Base-by-base conservation (phyloP, 2,797 vertebrate genomes). In the Lagodon rhomboides region DNA sequence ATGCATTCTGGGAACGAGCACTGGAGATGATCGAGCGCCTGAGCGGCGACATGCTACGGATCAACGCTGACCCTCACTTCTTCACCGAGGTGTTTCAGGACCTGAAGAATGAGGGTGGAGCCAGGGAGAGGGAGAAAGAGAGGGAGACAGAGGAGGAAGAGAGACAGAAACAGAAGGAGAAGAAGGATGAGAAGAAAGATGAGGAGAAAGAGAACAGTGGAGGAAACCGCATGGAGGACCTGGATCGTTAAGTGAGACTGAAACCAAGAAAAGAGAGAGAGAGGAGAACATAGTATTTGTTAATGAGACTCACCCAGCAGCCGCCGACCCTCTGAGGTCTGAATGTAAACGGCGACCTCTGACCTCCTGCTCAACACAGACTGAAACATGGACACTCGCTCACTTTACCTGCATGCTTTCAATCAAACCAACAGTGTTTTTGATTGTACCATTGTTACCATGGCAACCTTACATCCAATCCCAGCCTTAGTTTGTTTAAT, bases 31-130 rank as follows among this genome's bases (percentile, higher is more conserved):
- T 98, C 87, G 94, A 96, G 80, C 95, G 91, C 82, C 95, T 97
- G 91, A 98, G 97, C 76, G 87, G 94, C 75, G 96, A 97, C 91
- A 98, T 98, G 97, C 92, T 98, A 84, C 93, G 94, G 84, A 96
- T 98, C 94, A 98, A 98, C 74, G 94, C 96, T 1, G 97, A 98
- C 80, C 97, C 97, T 16, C 97, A 97, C 83, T 98, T 96, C 95
- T 98, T 98, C 95, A 98, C 97, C 18, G 96, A 98, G 94, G 96
- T 98, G 77, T 98, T 98, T 92, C 97, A 97, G 92, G 97, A 98
- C 94, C 96, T 98, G 91, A 98, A 98, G 93, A 97, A 95, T 83
- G 96, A 98, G 90, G 96, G 96, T 51, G 95, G 95, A 82, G 91
- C 71, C 1, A 87, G 75, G 79, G 66, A 69, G 55, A 0, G 20